A percentile compares a stretch with the other conserved stretches of the same genome.
Conservation (phyloP, 2,888 invertebrate species). For the Dyspetes luteomarginatus region DNA sequence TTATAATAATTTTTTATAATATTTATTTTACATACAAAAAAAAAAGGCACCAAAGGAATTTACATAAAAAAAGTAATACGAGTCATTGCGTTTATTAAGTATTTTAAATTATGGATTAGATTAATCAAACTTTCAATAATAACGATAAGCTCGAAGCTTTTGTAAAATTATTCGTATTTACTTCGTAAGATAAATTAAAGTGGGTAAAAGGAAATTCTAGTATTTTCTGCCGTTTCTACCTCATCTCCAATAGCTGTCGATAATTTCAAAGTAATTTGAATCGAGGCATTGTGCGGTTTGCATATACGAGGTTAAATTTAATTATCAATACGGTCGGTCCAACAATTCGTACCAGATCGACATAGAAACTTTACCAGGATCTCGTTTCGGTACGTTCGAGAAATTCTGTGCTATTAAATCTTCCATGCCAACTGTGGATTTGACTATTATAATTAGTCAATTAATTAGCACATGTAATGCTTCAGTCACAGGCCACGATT, state of each 20-base stretch:
- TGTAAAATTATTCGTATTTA: too few species aligned
- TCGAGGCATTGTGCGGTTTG: not conserved
- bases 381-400: not conserved
- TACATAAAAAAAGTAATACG: too few species aligned
- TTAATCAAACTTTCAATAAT: too few species aligned
- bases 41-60: too few species aligned
- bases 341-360: not conserved
- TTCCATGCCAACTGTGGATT: not conserved
- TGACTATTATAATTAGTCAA: not conserved
- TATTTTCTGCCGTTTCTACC: constrained; percentile 5
- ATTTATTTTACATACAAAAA: too few species aligned
- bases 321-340: not conserved
- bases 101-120: too few species aligned
- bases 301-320: not conserved
- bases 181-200: not conserved
- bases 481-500: too few species aligned
- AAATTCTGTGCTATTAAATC: constrained; percentile 32
- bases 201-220: not conserved
- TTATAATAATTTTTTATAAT: too few species aligned
- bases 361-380: constrained; percentile 22
- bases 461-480: constrained; percentile 20
- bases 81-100: too few species aligned
- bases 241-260: not conserved
- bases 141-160: too few species aligned
- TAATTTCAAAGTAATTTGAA: not conserved